These are phyloP conservation scores for Heliconius nattereri DNA, from an alignment of 1,140 invertebrate genomes.

Conservation along the genomic window DNA sequence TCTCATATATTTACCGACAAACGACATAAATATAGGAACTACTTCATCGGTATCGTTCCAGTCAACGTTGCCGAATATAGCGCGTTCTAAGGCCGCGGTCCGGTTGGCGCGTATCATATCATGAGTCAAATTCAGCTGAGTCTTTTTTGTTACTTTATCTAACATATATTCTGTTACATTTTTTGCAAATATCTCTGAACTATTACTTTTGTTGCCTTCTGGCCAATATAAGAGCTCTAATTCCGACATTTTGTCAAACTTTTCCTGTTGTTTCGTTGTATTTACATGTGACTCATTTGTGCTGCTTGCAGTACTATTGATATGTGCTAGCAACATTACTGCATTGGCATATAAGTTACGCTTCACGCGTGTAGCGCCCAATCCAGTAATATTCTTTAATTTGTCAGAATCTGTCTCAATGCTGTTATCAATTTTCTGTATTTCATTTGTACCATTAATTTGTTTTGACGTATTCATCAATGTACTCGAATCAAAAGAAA, in stretches of 20 bases:
- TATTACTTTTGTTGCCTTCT: slow-evolving; percentile 37
- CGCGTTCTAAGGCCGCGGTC: slow-evolving; percentile 56
- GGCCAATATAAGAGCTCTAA: slow-evolving; percentile 68
- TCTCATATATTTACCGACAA: slow-evolving; percentile 69
- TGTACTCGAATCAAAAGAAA: background rate
- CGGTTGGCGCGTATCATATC: slow-evolving; percentile 56
- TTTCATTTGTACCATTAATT: background rate
- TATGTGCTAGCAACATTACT: background rate
- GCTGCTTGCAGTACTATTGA: background rate
- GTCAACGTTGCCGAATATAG: slow-evolving; percentile 68
- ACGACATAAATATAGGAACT: slow-evolving; percentile 63
- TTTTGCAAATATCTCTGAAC: slow-evolving; percentile 39
- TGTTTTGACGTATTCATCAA: background rate
- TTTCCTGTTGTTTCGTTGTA: slow-evolving; percentile 24
- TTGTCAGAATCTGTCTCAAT: slow-evolving; percentile 58
- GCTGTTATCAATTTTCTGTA: slow-evolving; percentile 58
- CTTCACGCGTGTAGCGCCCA: background rate
- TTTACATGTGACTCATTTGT: slow-evolving; percentile 40
- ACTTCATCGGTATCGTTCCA: slow-evolving; percentile 69
- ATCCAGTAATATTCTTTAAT: slow-evolving; percentile 11
- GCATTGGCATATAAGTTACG: background rate
- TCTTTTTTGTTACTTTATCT: slow-evolving; percentile 59
- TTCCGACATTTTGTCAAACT: slow-evolving; percentile 30
- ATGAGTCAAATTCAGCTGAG: slow-evolving; percentile 59
- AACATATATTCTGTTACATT: slow-evolving; percentile 61